Evolutionary conservation across 1,140 invertebrate species (phyloP), one percentile per base, ranked within the genome.

Genomic region (Eufriesea mexicana): DNA sequence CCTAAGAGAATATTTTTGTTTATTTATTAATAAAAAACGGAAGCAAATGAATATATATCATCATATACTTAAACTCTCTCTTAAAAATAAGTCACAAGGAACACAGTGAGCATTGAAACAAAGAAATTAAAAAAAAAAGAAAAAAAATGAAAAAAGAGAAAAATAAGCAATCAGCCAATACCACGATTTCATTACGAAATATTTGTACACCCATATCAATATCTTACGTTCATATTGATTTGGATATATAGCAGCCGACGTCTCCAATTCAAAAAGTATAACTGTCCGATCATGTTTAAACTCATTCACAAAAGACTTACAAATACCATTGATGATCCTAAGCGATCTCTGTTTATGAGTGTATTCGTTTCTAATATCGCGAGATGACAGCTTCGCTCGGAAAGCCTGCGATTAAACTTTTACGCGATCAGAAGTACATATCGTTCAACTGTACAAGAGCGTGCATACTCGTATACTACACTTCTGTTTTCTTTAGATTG

Each of bases 141-240:
- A 84, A 87, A 76, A 87, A 86, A 88, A 77, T 74, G 71, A 85
- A 90, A 90, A 91, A 90, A 91, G 89, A 91, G 93, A 89, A 92
- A 92, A 92, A 92, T 92, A 94, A 94, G 93, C 93, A 94, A 91
- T 93, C 92, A 94, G 93, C 93, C 93, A 94, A 93, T 94, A 94
- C 92, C 93, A 94, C 93, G 92, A 89, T 94, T 93, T 93, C 91
- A 94, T 92, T 94, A 94, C 90, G 91, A 93, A 94, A 93, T 93
- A 92, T 91, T 85, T 88, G 89, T 92, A 93, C 90, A 94, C 90
- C 92, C 92, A 94, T 92, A 94, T 94, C 94, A 94, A 94, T 94
- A 94, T 93, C 89, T 92, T 91, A 92, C 89, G 86, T 91, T 90
- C 84, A 92, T 93, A 94, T 94, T 94, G 93, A 94, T 94, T 91